These are phyloP conservation scores for Druceiella hillmani DNA, from an alignment of 2,888 invertebrate genomes.

Conservation along the genomic window DNA sequence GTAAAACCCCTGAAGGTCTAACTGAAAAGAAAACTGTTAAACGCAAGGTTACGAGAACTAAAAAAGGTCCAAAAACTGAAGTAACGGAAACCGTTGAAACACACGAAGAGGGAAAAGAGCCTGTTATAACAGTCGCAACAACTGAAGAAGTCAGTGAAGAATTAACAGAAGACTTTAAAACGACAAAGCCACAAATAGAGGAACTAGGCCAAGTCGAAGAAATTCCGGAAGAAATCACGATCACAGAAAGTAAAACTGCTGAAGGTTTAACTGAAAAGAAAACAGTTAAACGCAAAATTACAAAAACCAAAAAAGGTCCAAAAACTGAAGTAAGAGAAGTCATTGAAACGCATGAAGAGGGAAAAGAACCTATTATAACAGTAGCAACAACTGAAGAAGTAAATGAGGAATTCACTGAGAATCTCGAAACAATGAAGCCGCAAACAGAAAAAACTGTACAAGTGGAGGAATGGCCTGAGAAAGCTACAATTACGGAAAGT, in stretches of 20 bases:
- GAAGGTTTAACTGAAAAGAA: constrained; percentile 27
- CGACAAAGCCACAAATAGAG: constrained; percentile 15
- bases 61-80: constrained; percentile 30
- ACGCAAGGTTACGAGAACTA: constrained; percentile 35
- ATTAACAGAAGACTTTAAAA: constrained; percentile 19
- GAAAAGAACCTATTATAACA: constrained; percentile 37
- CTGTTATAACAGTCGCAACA: too few species aligned
- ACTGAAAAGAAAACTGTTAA: constrained; percentile 30
- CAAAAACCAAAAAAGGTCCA: constrained; percentile 27
- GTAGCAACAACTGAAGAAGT: constrained; percentile 26
- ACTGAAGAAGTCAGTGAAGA: constrained; percentile 22
- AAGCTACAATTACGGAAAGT: constrained; percentile 15
- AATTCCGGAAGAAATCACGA: constrained; percentile 23
- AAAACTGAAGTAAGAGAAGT: constrained; percentile 31
- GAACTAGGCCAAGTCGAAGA: constrained; percentile 25
- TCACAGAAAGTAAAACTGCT: constrained; percentile 27
- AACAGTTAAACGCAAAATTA: constrained; percentile 27
- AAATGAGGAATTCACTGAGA: constrained; percentile 17
- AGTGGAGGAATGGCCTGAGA: constrained; percentile 19
- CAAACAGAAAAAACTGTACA: constrained; percentile 20
- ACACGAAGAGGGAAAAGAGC: constrained; percentile 31
- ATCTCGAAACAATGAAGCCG: constrained; percentile 14
- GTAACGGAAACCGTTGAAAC: constrained; percentile 30
- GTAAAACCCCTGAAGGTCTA: constrained; percentile 27
- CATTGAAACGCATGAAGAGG: constrained; percentile 34